Evolutionary conservation across 2,113 vertebrate genomes (phyloP), one percentile per base, ranked within the genome.

Genomic region (Nycticryphes semicollaris): DNA sequence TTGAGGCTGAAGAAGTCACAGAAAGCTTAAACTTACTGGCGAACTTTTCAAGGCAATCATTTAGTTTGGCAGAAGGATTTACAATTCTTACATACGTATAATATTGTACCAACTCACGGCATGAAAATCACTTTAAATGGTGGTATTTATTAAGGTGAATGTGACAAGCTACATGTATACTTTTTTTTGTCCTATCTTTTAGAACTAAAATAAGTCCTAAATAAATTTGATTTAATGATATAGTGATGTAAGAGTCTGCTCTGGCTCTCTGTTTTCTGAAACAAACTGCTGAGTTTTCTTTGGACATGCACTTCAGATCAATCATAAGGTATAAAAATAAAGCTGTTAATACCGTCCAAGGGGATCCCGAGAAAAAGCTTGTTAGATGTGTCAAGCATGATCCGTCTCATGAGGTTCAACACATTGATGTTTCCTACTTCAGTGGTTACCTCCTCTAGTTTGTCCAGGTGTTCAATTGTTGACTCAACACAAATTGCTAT

Each of bases 361-460:
- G 99, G 98, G 11, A 99, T 98, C 35, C 96, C 97, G 0, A 99
- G 98, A 90, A 99, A 99, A 7, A 99, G 98, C 30, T 96, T 95
- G 96, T 99, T 99, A 57, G 99, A 99, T 19, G 99, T 98, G 96
- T 99, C 98, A 9, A 99, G 97, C 96, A 99, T 99, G 27, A 98
- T 98, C 87, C 98, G 80, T 30, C 99, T 98, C 97, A 99, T 98
- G 19, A 99, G 97, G 43, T 97, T 98, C 57, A 99, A 88, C 41
- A 98, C 97, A 3, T 99, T 98, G 63, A 99, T 95, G 2, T 96
- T 98, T 53, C 97, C 98, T 7, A 91, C 8, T 3, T 91, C 78
- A 3, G 94, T 96, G 2, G 97, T 98, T 53, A 98, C 95, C 20
- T 98, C 97, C 39, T 95, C 89, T 7, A 98, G 33, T 9, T 51